Evolutionary conservation across 2,797 vertebrate genomes (phyloP), one percentile per base, ranked within the genome.

Genomic region (Moxostoma hubbsi): DNA sequence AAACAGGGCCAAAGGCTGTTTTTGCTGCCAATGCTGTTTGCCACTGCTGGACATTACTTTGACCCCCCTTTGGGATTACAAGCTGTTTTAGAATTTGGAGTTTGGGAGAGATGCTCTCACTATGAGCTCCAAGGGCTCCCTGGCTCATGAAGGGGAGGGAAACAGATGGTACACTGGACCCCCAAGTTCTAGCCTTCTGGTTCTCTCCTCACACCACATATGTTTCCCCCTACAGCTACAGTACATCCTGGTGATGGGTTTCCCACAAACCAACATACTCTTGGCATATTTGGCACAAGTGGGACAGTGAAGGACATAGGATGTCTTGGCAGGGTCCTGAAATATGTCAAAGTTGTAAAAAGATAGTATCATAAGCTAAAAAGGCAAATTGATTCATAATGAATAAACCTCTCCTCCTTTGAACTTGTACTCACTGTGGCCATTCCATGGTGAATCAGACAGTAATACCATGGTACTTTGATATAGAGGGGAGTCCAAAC

Each of bases 91-190:
- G 59, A 65, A 65, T 73, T 36, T 82, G 53, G 79, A 72, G 45
- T 75, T 80, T 77, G 75, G 80, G 76, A 80, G 79, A 62, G 69
- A 57, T 73, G 75, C 64, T 74, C 80, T 69, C 75, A 88, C 82
- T 88, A 78, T 85, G 88, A 83, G 86, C 89, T 87, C 72, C 80
- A 75, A 82, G 84, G 79, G 77, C 70, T 83, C 90, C 85, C 86
- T 90, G 90, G 89, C 87, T 77, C 83, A 78, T 84, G 88, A 84
- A 83, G 84, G 71, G 83, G 79, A 85, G 71, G 16, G 75, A 80
- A 87, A 87, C 93, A 94, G 92, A 94, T 93, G 93, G 93, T 86
- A 88, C 87, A 90, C 89, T 93, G 93, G 93, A 93, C 90, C 89
- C 89, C 89, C 91, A 90, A 83, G 75, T 88, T 82, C 73, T 55